Evolutionary conservation across 2,113 vertebrate species (phyloP), one percentile per base, ranked within the genome.

Genomic region (Verasper variegatus): DNA sequence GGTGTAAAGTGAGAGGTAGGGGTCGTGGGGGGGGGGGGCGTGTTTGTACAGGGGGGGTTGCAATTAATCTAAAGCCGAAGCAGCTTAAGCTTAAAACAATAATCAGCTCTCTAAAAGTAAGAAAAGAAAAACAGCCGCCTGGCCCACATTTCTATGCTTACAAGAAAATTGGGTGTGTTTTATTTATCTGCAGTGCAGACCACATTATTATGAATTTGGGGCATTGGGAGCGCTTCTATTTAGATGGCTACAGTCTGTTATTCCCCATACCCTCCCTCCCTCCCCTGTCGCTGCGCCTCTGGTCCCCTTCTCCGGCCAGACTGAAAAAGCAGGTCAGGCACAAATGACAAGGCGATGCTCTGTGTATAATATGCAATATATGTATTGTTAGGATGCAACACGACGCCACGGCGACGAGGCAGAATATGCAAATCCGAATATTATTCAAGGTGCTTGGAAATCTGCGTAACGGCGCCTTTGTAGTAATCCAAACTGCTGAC

Each of bases 141-240:
- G 89, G 73, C 86, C 85, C 81, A 81, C 47, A 84, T 87, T 83
- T 66, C 18, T 64, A 79, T 70, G 61, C 76, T 70, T 82, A 88
- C 75, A 63, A 81, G 82, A 51, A 76, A 76, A 86, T 78, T 62
- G 78, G 71, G 74, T 76, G 79, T 81, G 78, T 88, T 86, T 87
- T 90, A 83, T 89, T 84, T 80, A 80, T 83, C 68, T 67, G 73
- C 70, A 65, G 56, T 31, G 65, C 45, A 65, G 55, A 78, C 56
- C 62, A 62, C 76, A 87, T 86, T 90, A 86, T 87, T 86, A 85
- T 88, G 85, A 90, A 90, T 91, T 84, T 88, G 74, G 84, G 83
- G 79, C 79, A 85, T 45, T 84, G 69, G 61, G 68, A 14, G 76
- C 72, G 77, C 31, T 71, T 67, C 78, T 87, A 83, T 83, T 90